These are phyloP conservation scores for Neolamprologus caudopunctatus DNA, from an alignment of 2,113 vertebrate species.

Conservation along the genomic window DNA sequence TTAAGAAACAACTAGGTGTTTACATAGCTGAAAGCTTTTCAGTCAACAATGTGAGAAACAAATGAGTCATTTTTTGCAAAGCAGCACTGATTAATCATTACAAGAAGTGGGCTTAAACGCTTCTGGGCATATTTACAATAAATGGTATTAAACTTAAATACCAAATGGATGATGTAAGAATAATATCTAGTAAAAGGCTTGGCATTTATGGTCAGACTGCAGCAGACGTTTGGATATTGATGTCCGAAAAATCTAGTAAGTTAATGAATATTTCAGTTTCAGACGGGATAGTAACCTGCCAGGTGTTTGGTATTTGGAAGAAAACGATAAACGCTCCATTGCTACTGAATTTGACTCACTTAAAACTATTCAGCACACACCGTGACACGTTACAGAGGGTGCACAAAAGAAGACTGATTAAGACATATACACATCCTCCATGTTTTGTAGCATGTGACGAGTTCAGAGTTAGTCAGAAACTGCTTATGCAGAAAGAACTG, in stretches of 20 bases:
- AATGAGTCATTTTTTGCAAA: not conserved
- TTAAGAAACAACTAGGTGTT: not conserved
- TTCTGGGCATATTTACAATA: not conserved
- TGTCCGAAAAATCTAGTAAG: not conserved
- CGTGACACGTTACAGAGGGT: not conserved
- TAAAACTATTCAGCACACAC: not conserved
- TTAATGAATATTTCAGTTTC: not conserved
- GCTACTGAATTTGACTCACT: not conserved
- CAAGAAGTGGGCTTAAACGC: not conserved
- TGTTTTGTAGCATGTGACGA: not conserved
- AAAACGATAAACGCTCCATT: not conserved
- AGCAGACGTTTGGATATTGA: not conserved
- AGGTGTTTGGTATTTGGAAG: not conserved
- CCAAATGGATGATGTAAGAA: not conserved
- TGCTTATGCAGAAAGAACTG: not conserved
- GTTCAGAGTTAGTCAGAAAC: not conserved
- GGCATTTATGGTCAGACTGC: not conserved
- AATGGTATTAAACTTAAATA: not conserved
- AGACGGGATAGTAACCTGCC: not conserved
- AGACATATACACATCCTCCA: not conserved
- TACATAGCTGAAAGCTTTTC: not conserved
- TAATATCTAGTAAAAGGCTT: not conserved
- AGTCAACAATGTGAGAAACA: not conserved
- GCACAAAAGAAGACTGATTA: not conserved
- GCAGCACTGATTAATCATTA: not conserved